phyloP scores from a whole-genome alignment of 2,888 invertebrate species.

The Hypsopygia costalis region DNA sequence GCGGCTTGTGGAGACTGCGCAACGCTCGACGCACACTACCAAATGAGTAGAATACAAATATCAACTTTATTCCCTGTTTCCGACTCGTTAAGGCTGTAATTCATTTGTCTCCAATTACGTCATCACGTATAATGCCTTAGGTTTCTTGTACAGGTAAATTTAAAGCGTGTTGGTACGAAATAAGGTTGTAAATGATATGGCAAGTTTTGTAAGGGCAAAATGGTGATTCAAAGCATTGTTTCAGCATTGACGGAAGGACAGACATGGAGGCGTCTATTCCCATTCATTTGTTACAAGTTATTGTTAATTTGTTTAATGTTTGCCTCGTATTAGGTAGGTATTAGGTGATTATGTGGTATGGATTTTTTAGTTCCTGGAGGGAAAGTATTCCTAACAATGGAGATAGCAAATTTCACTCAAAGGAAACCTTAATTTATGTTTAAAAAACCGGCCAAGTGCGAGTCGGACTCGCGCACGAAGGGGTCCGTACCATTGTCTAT shows the following conservation, averaged over 20 bases:
- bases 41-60: conserved; percentile 21
- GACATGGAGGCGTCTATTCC: conserved; percentile 57
- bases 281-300: conserved; percentile 41
- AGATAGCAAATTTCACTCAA: too few relatives aligned
- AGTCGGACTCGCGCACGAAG: too few relatives aligned
- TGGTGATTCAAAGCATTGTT: conserved; percentile 40
- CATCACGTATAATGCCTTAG: conserved; percentile 12
- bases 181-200: conserved; percentile 28
- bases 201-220: conserved; percentile 3
- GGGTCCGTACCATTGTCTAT: too few relatives aligned
- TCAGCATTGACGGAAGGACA: conserved; percentile 56
- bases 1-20: conserved; percentile 57
- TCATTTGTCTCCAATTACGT: conserved; percentile 22
- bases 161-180: not conserved
- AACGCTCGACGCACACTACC: conserved; percentile 34
- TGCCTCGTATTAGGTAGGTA: not conserved
- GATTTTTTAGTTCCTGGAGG: too few relatives aligned
- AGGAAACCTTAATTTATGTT: too few relatives aligned
- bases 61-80: conserved; percentile 26
- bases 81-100: conserved; percentile 25
- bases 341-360: too few relatives aligned
- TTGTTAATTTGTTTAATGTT: conserved; percentile 19
- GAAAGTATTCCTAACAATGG: too few relatives aligned
- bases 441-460: too few relatives aligned
- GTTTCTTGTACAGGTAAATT: not conserved